Conservation (phyloP, 2,113 vertebrate genomes). For the Pipra filicauda region DNA sequence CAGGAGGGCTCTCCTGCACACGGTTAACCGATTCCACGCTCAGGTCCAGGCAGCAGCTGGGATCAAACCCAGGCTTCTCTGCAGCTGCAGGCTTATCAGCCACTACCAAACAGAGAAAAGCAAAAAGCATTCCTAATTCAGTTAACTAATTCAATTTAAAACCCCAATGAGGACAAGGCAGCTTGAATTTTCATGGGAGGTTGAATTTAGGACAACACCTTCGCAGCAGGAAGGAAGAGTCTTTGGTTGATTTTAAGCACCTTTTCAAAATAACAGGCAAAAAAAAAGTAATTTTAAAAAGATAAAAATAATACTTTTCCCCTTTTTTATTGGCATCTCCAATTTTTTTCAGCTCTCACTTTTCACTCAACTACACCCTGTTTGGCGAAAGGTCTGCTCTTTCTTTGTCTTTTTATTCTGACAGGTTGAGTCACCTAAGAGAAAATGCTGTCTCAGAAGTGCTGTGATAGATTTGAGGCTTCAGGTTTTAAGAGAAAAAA, state of each 20-base stretch:
- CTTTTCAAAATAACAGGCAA: not conserved
- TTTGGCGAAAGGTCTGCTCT: not conserved
- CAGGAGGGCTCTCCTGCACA: not conserved
- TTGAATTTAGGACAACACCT: not conserved
- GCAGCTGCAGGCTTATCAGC: constrained; percentile 23
- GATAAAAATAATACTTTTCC: not conserved
- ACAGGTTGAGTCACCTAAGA: not conserved
- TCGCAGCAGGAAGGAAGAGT: not conserved
- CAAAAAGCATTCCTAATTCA: constrained; percentile 53
- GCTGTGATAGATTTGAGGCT: not conserved
- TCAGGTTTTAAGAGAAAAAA: not conserved
- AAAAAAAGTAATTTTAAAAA: not conserved
- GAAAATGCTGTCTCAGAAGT: not conserved
- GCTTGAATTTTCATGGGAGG: constrained; percentile 49
- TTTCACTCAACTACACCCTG: not conserved
- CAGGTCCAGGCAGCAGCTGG: constrained; percentile 5
- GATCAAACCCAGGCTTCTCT: not conserved
- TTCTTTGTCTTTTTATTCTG: not conserved
- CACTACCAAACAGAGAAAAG: constrained; percentile 36
- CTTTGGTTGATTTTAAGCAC: not conserved
- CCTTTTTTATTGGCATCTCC: not conserved
- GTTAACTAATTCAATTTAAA: constrained; percentile 62
- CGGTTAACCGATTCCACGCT: not conserved
- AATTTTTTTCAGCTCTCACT: not conserved
- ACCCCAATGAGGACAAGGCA: not conserved